A percentile compares a stretch with the other conserved stretches of the same genome.
phyloP scores from a whole-genome alignment of 1,140 invertebrate genomes.

The Drosophila mauritiana region DNA sequence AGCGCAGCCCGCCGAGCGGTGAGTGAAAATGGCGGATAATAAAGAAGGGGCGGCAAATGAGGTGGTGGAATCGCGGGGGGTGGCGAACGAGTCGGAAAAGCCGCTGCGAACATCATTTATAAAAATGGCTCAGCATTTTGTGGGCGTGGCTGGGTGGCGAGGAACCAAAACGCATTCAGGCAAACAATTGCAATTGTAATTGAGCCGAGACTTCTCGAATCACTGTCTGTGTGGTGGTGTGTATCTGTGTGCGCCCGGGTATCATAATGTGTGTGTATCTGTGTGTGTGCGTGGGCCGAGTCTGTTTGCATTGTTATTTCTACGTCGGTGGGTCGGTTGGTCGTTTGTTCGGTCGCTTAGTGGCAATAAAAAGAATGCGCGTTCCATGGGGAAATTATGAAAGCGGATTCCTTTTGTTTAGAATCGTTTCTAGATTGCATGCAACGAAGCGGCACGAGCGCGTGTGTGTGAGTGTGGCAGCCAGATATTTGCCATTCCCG shows the following conservation, averaged over 20 bases:
- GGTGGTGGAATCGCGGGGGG: background rate
- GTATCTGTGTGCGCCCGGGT: slow-evolving; percentile 27
- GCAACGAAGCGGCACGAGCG: slow-evolving; percentile 47
- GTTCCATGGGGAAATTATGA: slow-evolving; percentile 81
- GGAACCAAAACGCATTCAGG: slow-evolving; percentile 78
- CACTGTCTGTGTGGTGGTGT: slow-evolving; percentile 36
- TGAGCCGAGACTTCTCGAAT: slow-evolving; percentile 73
- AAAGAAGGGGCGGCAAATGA: slow-evolving; percentile 10
- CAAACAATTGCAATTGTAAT: slow-evolving; percentile 83
- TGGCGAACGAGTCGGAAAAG: slow-evolving; percentile 30
- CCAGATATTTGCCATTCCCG: slow-evolving; percentile 57
- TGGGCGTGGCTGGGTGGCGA: slow-evolving; percentile 42
- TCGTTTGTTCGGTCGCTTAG: slow-evolving; percentile 71
- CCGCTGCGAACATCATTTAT: slow-evolving; percentile 71
- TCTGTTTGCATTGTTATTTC: slow-evolving; percentile 82
- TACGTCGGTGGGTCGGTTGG: slow-evolving; percentile 42
- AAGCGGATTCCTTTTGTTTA: slow-evolving; percentile 83
- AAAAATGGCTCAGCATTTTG: slow-evolving; percentile 70
- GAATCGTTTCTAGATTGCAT: slow-evolving; percentile 82
- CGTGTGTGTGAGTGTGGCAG: slow-evolving; percentile 5
- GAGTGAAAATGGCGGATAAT: slow-evolving; percentile 54
- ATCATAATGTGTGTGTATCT: background rate
- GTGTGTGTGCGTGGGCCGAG: slow-evolving; percentile 15
- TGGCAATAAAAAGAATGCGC: slow-evolving; percentile 83
- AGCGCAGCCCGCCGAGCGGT: slow-evolving; percentile 32